Evolutionary conservation across 1,140 invertebrate genomes (phyloP).

Genomic region (Ganaspis sp.): DNA sequence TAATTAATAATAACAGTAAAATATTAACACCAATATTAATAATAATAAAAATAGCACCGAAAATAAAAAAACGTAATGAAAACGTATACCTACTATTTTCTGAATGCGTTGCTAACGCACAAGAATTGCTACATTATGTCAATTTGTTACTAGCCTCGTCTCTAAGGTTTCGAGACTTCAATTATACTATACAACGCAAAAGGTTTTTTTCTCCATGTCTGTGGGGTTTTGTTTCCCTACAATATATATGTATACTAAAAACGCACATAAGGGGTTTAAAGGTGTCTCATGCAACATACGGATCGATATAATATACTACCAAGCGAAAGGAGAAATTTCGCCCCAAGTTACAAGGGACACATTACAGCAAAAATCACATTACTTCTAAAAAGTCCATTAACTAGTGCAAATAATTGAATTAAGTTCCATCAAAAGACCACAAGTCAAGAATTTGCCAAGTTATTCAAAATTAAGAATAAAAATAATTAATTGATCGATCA

Average conservation of each 20-base stretch:
- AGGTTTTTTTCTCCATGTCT: background rate
- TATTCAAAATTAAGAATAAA: no score
- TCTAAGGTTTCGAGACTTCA: constrained; percentile 17
- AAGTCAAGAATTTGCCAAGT: no score
- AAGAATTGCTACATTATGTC: background rate
- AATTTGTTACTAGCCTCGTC: background rate
- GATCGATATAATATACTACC: constrained; percentile 55
- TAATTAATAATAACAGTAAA: no score
- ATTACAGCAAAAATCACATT: background rate
- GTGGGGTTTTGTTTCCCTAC: constrained; percentile 6
- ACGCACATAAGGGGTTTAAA: background rate
- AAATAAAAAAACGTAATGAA: background rate
- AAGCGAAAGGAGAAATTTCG: constrained; percentile 13
- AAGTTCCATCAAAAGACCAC: no score
- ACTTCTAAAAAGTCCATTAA: background rate
- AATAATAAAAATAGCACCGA: background rate
- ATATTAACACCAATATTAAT: background rate
- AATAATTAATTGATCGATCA: no score
- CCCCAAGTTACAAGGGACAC: background rate
- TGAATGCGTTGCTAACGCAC: background rate
- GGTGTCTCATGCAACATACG: constrained; percentile 31
- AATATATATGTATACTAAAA: background rate
- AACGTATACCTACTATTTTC: background rate
- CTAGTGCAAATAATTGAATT: no score
- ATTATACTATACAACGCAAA: background rate